Evolutionary conservation across 2,888 invertebrate genomes (phyloP).

Genomic region (Plagodis pulveraria): DNA sequence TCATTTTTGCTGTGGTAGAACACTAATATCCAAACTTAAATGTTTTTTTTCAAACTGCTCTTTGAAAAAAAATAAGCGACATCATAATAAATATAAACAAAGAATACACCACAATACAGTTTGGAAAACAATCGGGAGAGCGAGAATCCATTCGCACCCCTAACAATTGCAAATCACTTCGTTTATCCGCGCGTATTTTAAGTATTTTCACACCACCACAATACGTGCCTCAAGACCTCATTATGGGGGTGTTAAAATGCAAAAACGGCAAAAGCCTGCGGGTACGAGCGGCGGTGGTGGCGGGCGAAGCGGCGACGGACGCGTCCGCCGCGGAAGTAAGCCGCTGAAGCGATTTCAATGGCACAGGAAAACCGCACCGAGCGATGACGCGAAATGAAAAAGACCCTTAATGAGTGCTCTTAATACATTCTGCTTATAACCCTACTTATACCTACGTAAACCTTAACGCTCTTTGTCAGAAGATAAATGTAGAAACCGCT

Average conservation of each 20-base stretch:
- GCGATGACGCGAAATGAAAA: slow-evolving; percentile 59
- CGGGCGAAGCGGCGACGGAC: slow-evolving; percentile 43
- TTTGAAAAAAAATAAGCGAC: neutral
- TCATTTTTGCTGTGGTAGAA: too few relatives aligned
- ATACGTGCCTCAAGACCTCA: slow-evolving; percentile 63
- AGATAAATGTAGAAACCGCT: slow-evolving; percentile 3
- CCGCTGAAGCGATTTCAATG: slow-evolving; percentile 64
- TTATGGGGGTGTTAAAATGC: slow-evolving; percentile 72
- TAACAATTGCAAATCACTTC: slow-evolving; percentile 23
- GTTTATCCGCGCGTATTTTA: slow-evolving; percentile 35
- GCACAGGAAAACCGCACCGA: slow-evolving; percentile 65
- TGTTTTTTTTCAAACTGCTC: too few relatives aligned
- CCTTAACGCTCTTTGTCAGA: slow-evolving; percentile 24
- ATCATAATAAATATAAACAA: slow-evolving; percentile 3
- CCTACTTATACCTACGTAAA: slow-evolving; percentile 38
- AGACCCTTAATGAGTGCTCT: slow-evolving; percentile 66
- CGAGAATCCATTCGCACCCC: slow-evolving; percentile 19
- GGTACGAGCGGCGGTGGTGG: slow-evolving; percentile 50
- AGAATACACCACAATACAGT: slow-evolving; percentile 1
- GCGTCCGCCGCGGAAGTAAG: slow-evolving; percentile 62
- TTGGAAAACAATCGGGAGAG: slow-evolving; percentile 14
- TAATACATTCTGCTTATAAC: slow-evolving; percentile 57
- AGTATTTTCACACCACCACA: slow-evolving; percentile 41
- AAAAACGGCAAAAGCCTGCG: slow-evolving; percentile 60
- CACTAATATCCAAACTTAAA: too few relatives aligned